Base-by-base conservation (phyloP, 2,113 vertebrate genomes). In the Ageneiosus marmoratus region DNA sequence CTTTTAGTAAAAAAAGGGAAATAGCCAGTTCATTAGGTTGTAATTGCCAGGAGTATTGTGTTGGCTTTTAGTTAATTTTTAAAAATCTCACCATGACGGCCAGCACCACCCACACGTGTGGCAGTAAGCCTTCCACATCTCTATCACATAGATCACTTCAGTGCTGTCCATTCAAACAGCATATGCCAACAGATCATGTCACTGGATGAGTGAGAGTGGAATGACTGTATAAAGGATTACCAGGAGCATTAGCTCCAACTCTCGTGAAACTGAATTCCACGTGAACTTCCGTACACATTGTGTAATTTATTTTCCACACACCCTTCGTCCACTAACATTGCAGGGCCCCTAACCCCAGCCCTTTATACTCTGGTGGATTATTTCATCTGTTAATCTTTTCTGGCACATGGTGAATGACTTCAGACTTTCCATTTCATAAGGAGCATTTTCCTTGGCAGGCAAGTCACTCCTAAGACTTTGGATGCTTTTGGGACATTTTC, bases 341-440 rank as follows among this genome's bases (percentile, higher is more conserved):
- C 67, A 60, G 81, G 77, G 65, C 27, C 73, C 75, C 56, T 79
- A 79, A 67, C 83, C 89, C 78, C 53, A 79, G 80, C 82, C 72
- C 90, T 91, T 84, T 70, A 51, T 75, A 83, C 89, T 89, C 88
- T 89, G 58, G 83, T 92, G 78, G 79, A 93, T 77, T 67, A n/a
- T 86, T 58, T 88, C 87, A 48, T 82, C 80, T 80, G 81, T 86
- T 86, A 87, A 92, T 91, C 87, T 92, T 84, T 85, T 87, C 90
- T 91, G 88, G 87, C 83, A 90, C 83, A 89, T 88, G 65, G 85
- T 93, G 86, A 92, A 93, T 89, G 92, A 89, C 87, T 93, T 96
- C 92, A 95, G 91, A 94, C 93, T 95, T 95, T 96, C 94, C 91
- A 94, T 92, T 95, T 95, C 91, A 94, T 88, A 87, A 91, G 88